Evolutionary conservation across 2,888 invertebrate species (phyloP).

Genomic region (Drosophila acutilabella): DNA sequence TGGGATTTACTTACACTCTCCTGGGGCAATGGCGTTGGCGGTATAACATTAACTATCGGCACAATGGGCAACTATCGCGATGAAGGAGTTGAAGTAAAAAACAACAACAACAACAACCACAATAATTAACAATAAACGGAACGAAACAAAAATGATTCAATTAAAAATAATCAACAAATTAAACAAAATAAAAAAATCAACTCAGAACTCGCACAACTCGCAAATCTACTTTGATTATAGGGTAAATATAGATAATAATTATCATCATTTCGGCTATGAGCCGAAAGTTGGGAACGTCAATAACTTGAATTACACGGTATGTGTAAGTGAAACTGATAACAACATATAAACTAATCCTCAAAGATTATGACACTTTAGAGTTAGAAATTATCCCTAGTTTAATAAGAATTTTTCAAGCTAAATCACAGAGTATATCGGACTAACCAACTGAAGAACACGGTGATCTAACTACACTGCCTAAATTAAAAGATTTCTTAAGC

Average conservation of each 20-base stretch:
- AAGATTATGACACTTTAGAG: too few species aligned
- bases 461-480: too few species aligned
- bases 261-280: not conserved
- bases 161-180: constrained; percentile 55
- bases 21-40: constrained; percentile 75
- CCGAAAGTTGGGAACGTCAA: constrained; percentile 24
- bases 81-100: constrained; percentile 54
- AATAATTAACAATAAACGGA: constrained; percentile 48
- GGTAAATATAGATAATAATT: not conserved
- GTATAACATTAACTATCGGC: constrained; percentile 76
- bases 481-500: too few species aligned
- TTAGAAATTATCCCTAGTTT: too few species aligned
- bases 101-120: constrained; percentile 49
- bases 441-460: too few species aligned
- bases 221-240: constrained; percentile 22
- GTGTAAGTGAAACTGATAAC: too few species aligned
- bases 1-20: constrained; percentile 73
- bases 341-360: too few species aligned
- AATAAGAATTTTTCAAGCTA: too few species aligned
- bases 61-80: constrained; percentile 77
- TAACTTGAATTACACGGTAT: constrained; percentile 9
- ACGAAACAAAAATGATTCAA: constrained; percentile 61
- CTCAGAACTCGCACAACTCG: constrained; percentile 36
- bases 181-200: constrained; percentile 42
- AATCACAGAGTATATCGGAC: too few species aligned